phyloP scores from a whole-genome alignment of 2,888 invertebrate genomes.

The Polydrusus cervinus region DNA sequence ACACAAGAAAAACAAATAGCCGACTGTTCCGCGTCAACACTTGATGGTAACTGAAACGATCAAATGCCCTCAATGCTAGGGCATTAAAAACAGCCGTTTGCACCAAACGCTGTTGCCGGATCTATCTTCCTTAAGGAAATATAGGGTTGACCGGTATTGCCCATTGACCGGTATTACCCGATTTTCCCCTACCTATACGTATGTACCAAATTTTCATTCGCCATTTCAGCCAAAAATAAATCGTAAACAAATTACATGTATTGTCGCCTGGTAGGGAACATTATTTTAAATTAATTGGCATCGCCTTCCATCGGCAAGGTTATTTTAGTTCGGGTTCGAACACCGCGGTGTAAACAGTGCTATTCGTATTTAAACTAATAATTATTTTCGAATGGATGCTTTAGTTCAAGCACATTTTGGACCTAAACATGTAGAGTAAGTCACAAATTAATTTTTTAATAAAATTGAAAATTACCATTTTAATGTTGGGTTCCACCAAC shows the following conservation, averaged over 20 bases:
- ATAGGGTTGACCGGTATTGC: too few relatives aligned
- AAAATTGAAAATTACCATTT: background rate
- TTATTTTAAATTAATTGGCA: conserved; percentile 14
- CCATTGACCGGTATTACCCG: too few relatives aligned
- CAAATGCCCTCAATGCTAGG: too few relatives aligned
- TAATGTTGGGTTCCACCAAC: background rate
- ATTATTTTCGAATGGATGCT: conserved; percentile 29
- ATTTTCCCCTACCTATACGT: too few relatives aligned
- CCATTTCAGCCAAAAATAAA: background rate
- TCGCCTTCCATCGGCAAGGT: background rate
- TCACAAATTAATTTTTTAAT: conserved; percentile 7
- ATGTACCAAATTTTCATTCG: background rate
- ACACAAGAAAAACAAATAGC: too few relatives aligned
- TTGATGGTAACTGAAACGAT: too few relatives aligned
- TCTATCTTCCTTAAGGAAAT: too few relatives aligned
- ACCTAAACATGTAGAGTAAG: conserved; percentile 14
- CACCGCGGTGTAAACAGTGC: conserved; percentile 7
- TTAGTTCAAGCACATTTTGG: conserved; percentile 12
- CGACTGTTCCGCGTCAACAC: too few relatives aligned
- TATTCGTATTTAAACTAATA: background rate
- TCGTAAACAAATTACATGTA: conserved; percentile 10
- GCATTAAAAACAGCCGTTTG: too few relatives aligned
- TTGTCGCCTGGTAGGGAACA: conserved; percentile 4
- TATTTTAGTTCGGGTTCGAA: conserved; percentile 23
- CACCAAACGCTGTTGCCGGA: too few relatives aligned